Evolutionary conservation across 2,113 vertebrate species (phyloP), one percentile per base, ranked within the genome.

Genomic region (Lampris megalopsis): DNA sequence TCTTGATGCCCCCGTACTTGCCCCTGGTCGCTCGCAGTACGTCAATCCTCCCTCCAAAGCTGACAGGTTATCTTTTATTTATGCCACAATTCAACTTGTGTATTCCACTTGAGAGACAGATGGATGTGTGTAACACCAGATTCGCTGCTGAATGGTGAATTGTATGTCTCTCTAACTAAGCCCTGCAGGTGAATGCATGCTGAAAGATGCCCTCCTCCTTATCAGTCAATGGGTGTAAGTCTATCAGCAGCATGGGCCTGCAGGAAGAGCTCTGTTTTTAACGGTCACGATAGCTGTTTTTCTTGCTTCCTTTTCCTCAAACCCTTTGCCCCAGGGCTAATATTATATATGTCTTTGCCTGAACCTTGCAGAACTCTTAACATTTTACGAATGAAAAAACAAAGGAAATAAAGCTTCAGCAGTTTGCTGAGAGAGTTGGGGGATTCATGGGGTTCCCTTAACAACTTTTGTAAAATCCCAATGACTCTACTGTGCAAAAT

Each of bases 161-260:
- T 86, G 81, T 88, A 45, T 24, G 61, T 91, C 71, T 90, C 71
- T 67, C 79, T 81, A 75, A 87, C 81, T 88, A 88, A 92, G 90
- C 87, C 91, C 86, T 59, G 40, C 79, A 85, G 84, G 82, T 83
- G 86, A 91, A 87, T 81, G 73, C 65, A 71, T 49, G 89, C 87
- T 94, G 93, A 94, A 92, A 93, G 93, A 94, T 85, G 73, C 69
- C 88, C 89, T 83, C 86, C 88, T 79, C 83, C 86, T 86, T 88
- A 89, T 92, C 90, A 92, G 85, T 90, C 91, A 91, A 77, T 90
- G 82, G 77, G 72, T 75, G 72, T 90, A 92, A 91, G 91, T 93
- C 92, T 85, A 82, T 94, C 93, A 93, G 80, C 90, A 35, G 73
- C 73, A 76, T 40, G 83, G 83, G 86, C 92, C 89, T 67, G 63